phyloP scores from a whole-genome alignment of 1,140 invertebrate genomes.

The Hypsibius dujardini region DNA sequence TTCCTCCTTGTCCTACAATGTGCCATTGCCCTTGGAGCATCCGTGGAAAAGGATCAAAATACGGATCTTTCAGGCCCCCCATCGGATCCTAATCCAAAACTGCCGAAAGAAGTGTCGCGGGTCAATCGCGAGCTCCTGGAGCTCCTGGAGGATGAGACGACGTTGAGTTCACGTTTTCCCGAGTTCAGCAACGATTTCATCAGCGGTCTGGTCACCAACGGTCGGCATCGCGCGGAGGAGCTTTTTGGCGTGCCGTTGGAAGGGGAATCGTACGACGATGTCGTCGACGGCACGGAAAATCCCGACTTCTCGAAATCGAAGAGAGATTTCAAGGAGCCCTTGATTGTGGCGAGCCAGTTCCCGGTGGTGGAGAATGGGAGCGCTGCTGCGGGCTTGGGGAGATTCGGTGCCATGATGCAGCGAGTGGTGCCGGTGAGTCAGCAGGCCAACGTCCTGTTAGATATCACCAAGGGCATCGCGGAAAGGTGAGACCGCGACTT shows the following conservation, averaged over 20 bases:
- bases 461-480: not conserved
- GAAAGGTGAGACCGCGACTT: not conserved
- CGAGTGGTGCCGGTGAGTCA: not conserved
- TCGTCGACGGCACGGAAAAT: slow-evolving; percentile 2
- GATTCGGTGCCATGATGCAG: not conserved
- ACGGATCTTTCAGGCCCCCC: too few relatives aligned
- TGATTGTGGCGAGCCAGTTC: not conserved
- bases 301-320: not conserved
- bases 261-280: not conserved
- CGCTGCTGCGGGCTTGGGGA: not conserved
- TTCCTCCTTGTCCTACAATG: too few relatives aligned
- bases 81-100: too few relatives aligned
- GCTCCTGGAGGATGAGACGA: not conserved
- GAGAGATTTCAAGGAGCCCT: not conserved
- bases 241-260: slow-evolving; percentile 2
- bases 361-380: not conserved
- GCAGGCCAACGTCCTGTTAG: not conserved
- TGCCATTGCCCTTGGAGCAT: too few relatives aligned
- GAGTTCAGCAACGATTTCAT: not conserved
- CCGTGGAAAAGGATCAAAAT: too few relatives aligned
- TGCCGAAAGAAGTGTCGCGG: too few relatives aligned
- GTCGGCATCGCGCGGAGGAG: not conserved
- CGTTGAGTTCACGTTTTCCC: not conserved
- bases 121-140: too few relatives aligned
- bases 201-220: not conserved